These are phyloP conservation scores for Lithobates pipiens DNA, from an alignment of 2,797 vertebrate genomes.

Conservation along the genomic window DNA sequence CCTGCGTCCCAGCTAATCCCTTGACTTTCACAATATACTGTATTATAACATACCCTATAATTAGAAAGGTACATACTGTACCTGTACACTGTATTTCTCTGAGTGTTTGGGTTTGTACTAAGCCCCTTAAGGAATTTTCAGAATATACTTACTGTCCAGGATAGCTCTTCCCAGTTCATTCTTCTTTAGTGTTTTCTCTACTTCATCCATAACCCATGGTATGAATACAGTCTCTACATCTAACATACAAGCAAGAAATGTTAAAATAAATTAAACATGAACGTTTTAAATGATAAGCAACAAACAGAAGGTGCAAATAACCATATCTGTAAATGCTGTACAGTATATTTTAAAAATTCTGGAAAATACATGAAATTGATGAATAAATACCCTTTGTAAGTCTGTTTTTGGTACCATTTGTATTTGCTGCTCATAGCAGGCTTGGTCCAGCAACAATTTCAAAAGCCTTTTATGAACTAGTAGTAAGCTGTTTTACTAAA, in stretches of 20 bases:
- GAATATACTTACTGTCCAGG: slow-evolving; percentile 84
- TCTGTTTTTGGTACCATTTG: too few relatives aligned
- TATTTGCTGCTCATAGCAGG: too few relatives aligned
- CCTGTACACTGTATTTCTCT: too few relatives aligned
- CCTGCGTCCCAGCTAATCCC: too few relatives aligned
- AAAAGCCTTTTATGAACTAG: too few relatives aligned
- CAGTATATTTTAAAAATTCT: too few relatives aligned
- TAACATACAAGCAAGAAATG: slow-evolving; percentile 64
- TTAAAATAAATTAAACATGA: not conserved
- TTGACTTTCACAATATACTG: too few relatives aligned
- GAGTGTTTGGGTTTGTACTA: not conserved
- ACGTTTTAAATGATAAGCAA: not conserved
- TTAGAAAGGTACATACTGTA: too few relatives aligned
- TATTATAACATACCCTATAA: too few relatives aligned
- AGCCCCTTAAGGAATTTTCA: not conserved
- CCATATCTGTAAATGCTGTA: not conserved
- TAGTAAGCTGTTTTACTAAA: too few relatives aligned
- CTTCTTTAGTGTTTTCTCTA: slow-evolving; percentile 78
- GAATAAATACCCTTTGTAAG: too few relatives aligned
- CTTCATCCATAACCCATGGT: slow-evolving; percentile 85
- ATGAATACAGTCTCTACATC: slow-evolving; percentile 89
- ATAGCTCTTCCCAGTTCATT: slow-evolving; percentile 77
- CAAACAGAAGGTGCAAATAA: not conserved
- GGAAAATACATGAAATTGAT: not conserved
- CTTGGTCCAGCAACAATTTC: too few relatives aligned